phyloP scores from a whole-genome alignment of 2,888 invertebrate genomes.

The Trissoscelio sp. region DNA sequence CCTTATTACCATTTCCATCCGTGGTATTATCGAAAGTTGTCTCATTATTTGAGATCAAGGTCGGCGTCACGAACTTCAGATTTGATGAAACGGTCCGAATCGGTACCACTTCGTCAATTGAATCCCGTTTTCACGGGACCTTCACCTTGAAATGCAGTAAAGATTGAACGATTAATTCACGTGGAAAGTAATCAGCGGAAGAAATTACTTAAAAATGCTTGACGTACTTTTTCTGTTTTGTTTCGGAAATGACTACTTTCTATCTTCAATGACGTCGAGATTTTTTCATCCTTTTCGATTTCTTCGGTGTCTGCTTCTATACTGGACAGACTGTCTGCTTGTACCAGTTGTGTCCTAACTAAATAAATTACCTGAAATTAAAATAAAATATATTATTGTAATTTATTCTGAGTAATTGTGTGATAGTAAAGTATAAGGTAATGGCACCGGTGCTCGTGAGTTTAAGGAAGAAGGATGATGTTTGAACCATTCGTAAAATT shows the following conservation, averaged over 20 bases:
- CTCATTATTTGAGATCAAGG: constrained; percentile 85
- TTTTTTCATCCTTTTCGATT: constrained; percentile 72
- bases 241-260: constrained; percentile 72
- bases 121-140: constrained; percentile 85
- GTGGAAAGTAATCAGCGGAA: constrained; percentile 28
- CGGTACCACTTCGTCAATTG: constrained; percentile 87
- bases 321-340: constrained; percentile 48
- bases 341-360: constrained; percentile 49
- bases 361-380: constrained; percentile 47
- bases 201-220: constrained; percentile 71
- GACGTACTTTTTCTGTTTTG: constrained; percentile 71
- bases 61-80: constrained; percentile 85
- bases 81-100: constrained; percentile 78
- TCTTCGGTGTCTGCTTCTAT: constrained; percentile 69
- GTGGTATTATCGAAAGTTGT: constrained; percentile 84
- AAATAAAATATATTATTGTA: too few species aligned
- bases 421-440: too few species aligned
- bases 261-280: constrained; percentile 76
- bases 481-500: too few species aligned
- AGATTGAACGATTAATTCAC: constrained; percentile 18
- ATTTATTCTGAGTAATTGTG: too few species aligned
- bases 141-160: constrained; percentile 82
- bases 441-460: too few species aligned
- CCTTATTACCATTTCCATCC: constrained; percentile 67
- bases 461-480: too few species aligned